Evolutionary conservation across 2,113 vertebrate species (phyloP), one percentile per base, ranked within the genome.

Genomic region (Tragelaphus buxtoni): DNA sequence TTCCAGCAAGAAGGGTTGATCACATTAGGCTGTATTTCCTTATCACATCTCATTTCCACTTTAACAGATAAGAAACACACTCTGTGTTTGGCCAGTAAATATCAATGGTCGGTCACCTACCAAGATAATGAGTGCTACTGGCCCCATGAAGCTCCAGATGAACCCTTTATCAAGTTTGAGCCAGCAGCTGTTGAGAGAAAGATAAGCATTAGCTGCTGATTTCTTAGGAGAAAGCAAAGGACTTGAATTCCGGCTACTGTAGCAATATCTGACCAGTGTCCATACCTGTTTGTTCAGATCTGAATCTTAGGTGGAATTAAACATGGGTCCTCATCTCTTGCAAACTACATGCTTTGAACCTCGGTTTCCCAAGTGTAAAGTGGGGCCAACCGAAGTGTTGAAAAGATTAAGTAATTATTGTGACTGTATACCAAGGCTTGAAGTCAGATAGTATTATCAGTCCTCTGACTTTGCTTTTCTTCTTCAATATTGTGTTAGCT

Each of bases 131-230:
- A 47, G 32, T 58, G 98, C 97, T 51, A 99, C 98, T 11, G 99
- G 99, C 1, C 99, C 99, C 20, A 98, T 97, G 80, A 99, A 98
- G 80, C 98, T 98, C 99, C 99, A 99, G 20, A 97, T 97, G 96
- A 99, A 99, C 32, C 83, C 63, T 10, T 95, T 95, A 0, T 97
- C 45, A 11, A 9, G 9, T 1, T 89, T 98, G 28, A 99, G 98
- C 99, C 99, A 99, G 98, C 99, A 99, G 53, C 99, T 99, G 97
- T 77, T 77, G 77, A 88, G 35, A 95, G 49, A 87, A 69, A 88
- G 74, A n/a, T 24, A 69, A 42, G 5, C 5, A 65, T 97, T 55
- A 83, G 30, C 45, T 85, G 30, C 2, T 16, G 58, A 24, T 79
- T 88, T 56, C 16, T 39, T 10, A 13, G 13, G 16, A 88, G 22